phyloP scores from a whole-genome alignment of 2,797 vertebrate genomes.

The Phrynocephalus guinanensis region DNA sequence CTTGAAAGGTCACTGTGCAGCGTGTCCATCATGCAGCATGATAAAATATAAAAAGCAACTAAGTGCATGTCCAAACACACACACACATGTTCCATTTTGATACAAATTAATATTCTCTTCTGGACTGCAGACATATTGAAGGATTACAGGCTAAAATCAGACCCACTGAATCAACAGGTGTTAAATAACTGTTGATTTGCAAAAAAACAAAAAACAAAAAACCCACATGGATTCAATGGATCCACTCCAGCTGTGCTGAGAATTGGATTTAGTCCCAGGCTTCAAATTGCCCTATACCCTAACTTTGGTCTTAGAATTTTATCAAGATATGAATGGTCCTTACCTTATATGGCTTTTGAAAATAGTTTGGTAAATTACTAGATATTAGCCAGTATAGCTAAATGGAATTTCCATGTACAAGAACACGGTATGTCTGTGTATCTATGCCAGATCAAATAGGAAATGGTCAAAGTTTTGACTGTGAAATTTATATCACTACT shows the following conservation, averaged over 20 bases:
- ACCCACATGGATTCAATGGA: no score
- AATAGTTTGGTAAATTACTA: neutral
- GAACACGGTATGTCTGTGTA: no score
- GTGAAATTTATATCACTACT: neutral
- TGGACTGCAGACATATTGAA: slow-evolving; percentile 3
- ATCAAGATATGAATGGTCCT: neutral
- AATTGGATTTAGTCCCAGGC: neutral
- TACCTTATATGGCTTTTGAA: neutral
- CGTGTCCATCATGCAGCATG: no score
- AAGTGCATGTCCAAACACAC: slow-evolving; percentile 25
- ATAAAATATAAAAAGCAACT: slow-evolving; percentile 12
- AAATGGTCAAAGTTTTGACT: neutral
- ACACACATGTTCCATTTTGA: slow-evolving; percentile 33
- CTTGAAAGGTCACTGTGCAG: no score
- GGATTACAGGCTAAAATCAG: neutral
- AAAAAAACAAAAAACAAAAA: no score
- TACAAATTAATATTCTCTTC: neutral
- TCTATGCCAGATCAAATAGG: neutral
- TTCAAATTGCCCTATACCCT: neutral
- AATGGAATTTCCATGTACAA: slow-evolving; percentile 14
- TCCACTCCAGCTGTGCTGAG: no score
- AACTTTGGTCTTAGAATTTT: neutral
- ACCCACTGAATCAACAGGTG: no score
- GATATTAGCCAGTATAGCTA: neutral
- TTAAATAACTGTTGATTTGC: no score